Base-by-base conservation (phyloP, 2,113 vertebrate species). In the Rhipidura dahli region DNA sequence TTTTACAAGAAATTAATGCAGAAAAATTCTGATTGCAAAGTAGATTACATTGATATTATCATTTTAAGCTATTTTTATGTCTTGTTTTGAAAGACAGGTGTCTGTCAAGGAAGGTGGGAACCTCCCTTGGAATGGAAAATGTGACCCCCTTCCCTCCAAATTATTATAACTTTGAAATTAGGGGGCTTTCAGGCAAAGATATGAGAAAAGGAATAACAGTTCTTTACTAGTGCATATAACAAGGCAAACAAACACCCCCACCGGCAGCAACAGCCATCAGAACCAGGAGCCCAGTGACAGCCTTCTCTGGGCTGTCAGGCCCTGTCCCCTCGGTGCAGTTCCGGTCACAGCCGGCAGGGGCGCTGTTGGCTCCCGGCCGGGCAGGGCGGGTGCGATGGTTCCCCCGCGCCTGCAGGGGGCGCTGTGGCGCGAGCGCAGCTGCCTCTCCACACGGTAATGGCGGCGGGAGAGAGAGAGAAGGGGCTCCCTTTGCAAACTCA, bases 381-480 rank as follows among this genome's bases (percentile, higher is more conserved):
- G 50, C 69, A 42, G 51, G 39, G 51, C 37, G 7, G 30, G 16
- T 27, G 51, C 7, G 1, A 6, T n/a, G 69, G 14, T 11, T 26
- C 50, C 30, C 12, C 50, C 30, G 2, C 1, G 7, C 15, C 69
- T n/a, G 51, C 70, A 56, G 70, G 51, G 39, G 51, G 70, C 51
- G 31, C 70, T 73, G 39, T 44, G 70, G 31, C 0, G 23, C 2
- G 13, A 20, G 22, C 3, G 11, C 5, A 3, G 37, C 17, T 0
- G 1, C 39, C 17, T n/a, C 31, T 24, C 11, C 11, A 1, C 1
- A 2, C 6, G 28, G 49, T 9, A 10, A 5, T 24, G 68, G 37
- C 3, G 11, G 19, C 13, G 6, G 49, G 15, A 40, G 49, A 31
- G 28, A 20, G 2, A 8, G 51, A 20, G 6, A 56, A n/a, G 23